Conservation (phyloP, 64 coral and sea anemone species). For the Actinia equina region DNA sequence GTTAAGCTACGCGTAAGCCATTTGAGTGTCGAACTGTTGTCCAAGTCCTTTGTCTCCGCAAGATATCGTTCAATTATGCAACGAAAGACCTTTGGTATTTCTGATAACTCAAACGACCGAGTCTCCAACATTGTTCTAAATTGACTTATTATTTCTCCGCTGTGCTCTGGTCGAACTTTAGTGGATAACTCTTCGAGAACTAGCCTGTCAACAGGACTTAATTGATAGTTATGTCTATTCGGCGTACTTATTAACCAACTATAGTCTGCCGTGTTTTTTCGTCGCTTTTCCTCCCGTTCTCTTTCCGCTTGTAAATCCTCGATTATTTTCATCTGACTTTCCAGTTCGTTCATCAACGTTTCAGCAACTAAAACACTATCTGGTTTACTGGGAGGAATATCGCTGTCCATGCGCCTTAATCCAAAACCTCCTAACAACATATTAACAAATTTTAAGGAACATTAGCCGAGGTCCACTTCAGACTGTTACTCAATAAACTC, state of each 20-base stretch:
- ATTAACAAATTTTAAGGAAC: background rate
- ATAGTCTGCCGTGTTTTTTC: conserved; percentile 69
- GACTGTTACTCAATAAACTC: background rate
- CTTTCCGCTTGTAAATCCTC: conserved; percentile 43
- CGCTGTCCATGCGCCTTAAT: conserved; percentile 32
- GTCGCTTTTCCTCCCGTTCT: conserved; percentile 61
- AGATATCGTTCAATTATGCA: conserved; percentile 71
- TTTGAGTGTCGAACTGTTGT: conserved; percentile 42
- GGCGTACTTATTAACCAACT: conserved; percentile 71
- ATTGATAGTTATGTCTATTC: conserved; percentile 38
- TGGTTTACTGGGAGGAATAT: conserved; percentile 59
- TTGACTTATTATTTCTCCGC: conserved; percentile 60
- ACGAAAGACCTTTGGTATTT: conserved; percentile 63
- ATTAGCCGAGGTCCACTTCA: background rate
- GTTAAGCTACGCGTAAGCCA: conserved; percentile 73
- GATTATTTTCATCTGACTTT: conserved; percentile 60
- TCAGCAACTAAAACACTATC: conserved; percentile 59
- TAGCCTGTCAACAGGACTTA: conserved; percentile 65
- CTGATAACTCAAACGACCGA: conserved; percentile 38
- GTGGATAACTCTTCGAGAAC: conserved; percentile 74
- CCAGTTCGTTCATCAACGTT: conserved; percentile 72
- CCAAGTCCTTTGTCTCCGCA: conserved; percentile 12
- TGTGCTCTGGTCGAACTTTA: conserved; percentile 74
- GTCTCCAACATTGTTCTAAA: conserved; percentile 66
- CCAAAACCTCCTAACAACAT: conserved; percentile 49